These are phyloP conservation scores for Megamerina dolium DNA, from an alignment of 2,888 invertebrate species.

Conservation along the genomic window DNA sequence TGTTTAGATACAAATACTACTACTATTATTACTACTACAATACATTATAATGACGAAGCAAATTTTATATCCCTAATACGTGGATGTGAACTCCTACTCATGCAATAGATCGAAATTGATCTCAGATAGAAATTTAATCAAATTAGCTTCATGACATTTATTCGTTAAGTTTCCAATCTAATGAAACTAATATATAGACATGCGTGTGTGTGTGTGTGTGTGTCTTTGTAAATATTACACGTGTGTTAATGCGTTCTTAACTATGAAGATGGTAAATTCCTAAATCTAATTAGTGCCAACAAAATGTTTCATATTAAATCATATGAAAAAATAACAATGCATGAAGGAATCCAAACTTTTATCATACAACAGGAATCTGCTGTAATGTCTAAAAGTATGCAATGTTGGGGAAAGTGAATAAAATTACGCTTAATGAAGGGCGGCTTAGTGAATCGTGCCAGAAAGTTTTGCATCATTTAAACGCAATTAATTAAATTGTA, in stretches of 20 bases:
- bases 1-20: too few species aligned
- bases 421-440: not conserved
- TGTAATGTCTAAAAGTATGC: slow-evolving; percentile 1
- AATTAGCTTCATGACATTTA: slow-evolving; percentile 12
- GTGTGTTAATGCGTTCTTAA: too few species aligned
- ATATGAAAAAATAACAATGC: too few species aligned
- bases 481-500: slow-evolving; percentile 39
- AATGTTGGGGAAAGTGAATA: not conserved
- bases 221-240: not conserved
- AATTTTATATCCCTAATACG: too few species aligned
- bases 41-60: too few species aligned
- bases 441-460: slow-evolving; percentile 19
- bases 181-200: not conserved
- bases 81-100: too few species aligned
- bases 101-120: not conserved
- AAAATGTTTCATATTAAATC: too few species aligned
- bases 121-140: slow-evolving; percentile 14
- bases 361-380: too few species aligned
- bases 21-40: too few species aligned
- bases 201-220: not conserved
- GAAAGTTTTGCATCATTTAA: slow-evolving; percentile 36
- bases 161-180: not conserved
- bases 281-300: too few species aligned
- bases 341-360: too few species aligned
- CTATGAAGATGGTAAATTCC: too few species aligned